Evolutionary conservation across 1,140 invertebrate genomes (phyloP), one percentile per base, ranked within the genome.

Genomic region (Brachionus plicatilis): DNA sequence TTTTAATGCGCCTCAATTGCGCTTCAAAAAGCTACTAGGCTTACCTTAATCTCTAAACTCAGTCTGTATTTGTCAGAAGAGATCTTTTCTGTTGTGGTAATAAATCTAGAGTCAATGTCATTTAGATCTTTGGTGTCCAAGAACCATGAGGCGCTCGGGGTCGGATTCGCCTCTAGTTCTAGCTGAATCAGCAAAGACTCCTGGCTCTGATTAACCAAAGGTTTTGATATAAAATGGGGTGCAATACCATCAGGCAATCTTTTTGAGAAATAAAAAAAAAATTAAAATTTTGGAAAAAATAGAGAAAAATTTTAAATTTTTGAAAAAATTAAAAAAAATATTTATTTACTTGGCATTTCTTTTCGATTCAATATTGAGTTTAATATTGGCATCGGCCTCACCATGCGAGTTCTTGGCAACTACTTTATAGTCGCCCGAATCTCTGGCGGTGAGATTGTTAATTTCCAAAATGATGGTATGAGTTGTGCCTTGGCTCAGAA

Each of bases 241-340:
- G 95, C 95, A 89, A 95, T 93, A 87, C 95, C 95, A 92, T 96
- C 95, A 91, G 95, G 94, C 95, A 96, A 94, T 92, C 95, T 96
- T 91, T 7, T 91, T 37, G 33, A 37, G 33, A 5, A 37, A 24
- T 24, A 24, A 24, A 37, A 37, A 37, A 37, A 37, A 37, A 6
- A 37, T 37, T 37, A 1, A 7, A 37, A 29, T 29, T 29, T 29
- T 1, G 24, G 1, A 41, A 33, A 50, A 5, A 37, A 24, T 24
- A 24, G 1, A 37, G 7, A 37, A 37, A 37, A 37, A 6, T 7
- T 37, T 37, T 7, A 7, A 37, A 29, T 29, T 29, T 29, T 1
- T 0, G 1, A 41, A 33, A 50, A n/a, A n/a, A n/a, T n/a, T n/a
- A n/a, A n/a, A n/a, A 24, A 45, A 47, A 27, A 37, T 27, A 41